phyloP scores from a whole-genome alignment of 2,888 invertebrate genomes.

The Galeopsomyia nigrocyanea region DNA sequence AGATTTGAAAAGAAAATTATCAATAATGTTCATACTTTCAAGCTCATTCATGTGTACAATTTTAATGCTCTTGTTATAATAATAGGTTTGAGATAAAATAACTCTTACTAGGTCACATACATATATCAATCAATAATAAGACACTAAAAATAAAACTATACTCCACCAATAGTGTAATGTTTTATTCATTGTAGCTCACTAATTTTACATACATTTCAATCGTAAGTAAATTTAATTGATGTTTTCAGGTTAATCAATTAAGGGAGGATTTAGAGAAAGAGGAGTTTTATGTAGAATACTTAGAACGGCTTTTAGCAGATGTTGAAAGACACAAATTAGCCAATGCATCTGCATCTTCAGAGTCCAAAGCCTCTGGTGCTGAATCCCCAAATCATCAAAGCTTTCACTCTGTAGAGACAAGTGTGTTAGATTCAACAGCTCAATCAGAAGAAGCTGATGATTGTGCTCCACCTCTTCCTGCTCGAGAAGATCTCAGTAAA shows the following conservation, averaged over 20 bases:
- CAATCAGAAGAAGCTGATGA: slow-evolving; percentile 54
- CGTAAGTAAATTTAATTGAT: background rate
- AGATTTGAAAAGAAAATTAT: background rate
- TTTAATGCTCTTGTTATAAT: background rate
- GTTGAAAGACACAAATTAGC: slow-evolving; percentile 79
- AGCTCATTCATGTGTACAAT: background rate
- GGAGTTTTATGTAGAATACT: slow-evolving; percentile 90
- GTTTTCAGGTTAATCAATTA: slow-evolving; percentile 74
- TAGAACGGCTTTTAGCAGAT: slow-evolving; percentile 87
- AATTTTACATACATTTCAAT: background rate
- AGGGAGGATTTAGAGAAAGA: slow-evolving; percentile 91
- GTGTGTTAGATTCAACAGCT: slow-evolving; percentile 49
- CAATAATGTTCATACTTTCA: too few species aligned
- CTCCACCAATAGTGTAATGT: background rate
- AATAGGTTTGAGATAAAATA: background rate
- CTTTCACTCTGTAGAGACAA: slow-evolving; percentile 51
- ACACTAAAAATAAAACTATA: background rate
- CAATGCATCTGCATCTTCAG: slow-evolving; percentile 64
- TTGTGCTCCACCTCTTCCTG: slow-evolving; percentile 65
- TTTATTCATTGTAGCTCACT: background rate
- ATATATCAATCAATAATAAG: background rate
- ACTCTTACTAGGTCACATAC: background rate
- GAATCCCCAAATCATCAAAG: slow-evolving; percentile 54
- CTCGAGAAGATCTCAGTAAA: slow-evolving; percentile 64
- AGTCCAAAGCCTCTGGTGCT: slow-evolving; percentile 64